Evolutionary conservation across 2,113 vertebrate species (phyloP).

Genomic region (Miniopterus natalensis): DNA sequence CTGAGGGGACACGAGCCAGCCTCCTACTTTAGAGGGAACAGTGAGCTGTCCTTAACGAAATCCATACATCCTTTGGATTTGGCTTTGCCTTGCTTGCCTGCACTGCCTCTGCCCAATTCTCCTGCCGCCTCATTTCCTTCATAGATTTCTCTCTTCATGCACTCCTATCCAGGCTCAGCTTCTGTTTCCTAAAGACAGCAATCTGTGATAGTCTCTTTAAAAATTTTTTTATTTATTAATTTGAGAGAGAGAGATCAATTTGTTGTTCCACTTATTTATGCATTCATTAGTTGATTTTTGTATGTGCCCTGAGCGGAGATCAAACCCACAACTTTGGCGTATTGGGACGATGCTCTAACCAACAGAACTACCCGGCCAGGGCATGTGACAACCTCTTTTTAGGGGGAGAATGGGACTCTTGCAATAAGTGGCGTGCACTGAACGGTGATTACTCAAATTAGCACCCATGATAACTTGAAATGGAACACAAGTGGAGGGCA

Average conservation of each 20-base stretch:
- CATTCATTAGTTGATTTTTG: too few species aligned
- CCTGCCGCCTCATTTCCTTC: slow-evolving; percentile 26
- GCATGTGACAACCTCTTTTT: background rate
- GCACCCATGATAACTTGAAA: slow-evolving; percentile 59
- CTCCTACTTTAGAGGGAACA: background rate
- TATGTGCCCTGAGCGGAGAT: too few species aligned
- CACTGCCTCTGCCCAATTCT: slow-evolving; percentile 15
- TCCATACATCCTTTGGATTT: background rate
- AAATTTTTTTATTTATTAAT: background rate
- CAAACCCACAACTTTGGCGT: too few species aligned
- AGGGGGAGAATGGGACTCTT: slow-evolving; percentile 49
- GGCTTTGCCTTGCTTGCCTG: slow-evolving; percentile 28
- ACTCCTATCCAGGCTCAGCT: background rate
- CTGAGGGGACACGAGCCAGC: background rate
- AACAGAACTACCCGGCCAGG: too few species aligned
- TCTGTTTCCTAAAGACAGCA: slow-evolving; percentile 40
- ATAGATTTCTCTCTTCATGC: background rate
- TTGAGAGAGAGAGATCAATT: background rate
- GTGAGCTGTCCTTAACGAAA: background rate
- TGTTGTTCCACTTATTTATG: too few species aligned
- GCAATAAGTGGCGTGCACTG: slow-evolving; percentile 24
- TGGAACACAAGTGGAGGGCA: slow-evolving; percentile 67
- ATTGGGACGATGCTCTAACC: too few species aligned
- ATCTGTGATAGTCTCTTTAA: background rate
- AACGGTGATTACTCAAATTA: slow-evolving; percentile 71